Evolutionary conservation across 2,797 vertebrate genomes (phyloP).

Genomic region (Pangasius djambal): DNA sequence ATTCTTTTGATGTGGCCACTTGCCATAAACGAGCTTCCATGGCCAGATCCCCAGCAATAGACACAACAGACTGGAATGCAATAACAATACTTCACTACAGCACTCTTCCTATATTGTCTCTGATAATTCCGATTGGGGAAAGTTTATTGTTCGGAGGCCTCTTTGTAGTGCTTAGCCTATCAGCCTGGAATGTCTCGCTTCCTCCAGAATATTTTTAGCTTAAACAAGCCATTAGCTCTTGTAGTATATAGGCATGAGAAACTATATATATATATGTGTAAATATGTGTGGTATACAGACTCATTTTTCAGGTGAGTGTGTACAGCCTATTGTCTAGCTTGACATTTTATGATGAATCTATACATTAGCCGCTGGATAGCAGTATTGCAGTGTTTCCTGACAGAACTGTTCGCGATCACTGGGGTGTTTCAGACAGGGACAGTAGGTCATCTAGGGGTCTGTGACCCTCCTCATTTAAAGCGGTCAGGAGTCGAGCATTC

Average conservation of each 20-base stretch:
- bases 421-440: slow-evolving; percentile 53
- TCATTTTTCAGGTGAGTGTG: slow-evolving; percentile 27
- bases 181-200: slow-evolving; percentile 74
- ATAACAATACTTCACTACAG: slow-evolving; percentile 75
- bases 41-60: slow-evolving; percentile 74
- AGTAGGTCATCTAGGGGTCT: slow-evolving; percentile 69
- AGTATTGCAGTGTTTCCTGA: slow-evolving; percentile 53
- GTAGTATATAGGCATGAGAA: slow-evolving; percentile 55
- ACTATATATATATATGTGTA: background rate
- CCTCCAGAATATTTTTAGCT: slow-evolving; percentile 75
- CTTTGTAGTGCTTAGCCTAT: slow-evolving; percentile 76
- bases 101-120: slow-evolving; percentile 79
- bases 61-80: slow-evolving; percentile 78
- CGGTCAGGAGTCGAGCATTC: slow-evolving; percentile 57
- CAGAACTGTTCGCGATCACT: slow-evolving; percentile 61
- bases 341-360: slow-evolving; percentile 57
- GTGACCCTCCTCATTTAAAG: slow-evolving; percentile 72
- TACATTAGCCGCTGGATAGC: slow-evolving; percentile 56
- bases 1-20: slow-evolving; percentile 71
- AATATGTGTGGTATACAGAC: slow-evolving; percentile 17
- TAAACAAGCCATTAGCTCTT: slow-evolving; percentile 71
- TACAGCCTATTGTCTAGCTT: slow-evolving; percentile 42
- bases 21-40: slow-evolving; percentile 68
- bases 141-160: slow-evolving; percentile 72
- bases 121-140: slow-evolving; percentile 75